phyloP scores from a whole-genome alignment of 2,888 invertebrate species.

The Digitonthophagus gazella region DNA sequence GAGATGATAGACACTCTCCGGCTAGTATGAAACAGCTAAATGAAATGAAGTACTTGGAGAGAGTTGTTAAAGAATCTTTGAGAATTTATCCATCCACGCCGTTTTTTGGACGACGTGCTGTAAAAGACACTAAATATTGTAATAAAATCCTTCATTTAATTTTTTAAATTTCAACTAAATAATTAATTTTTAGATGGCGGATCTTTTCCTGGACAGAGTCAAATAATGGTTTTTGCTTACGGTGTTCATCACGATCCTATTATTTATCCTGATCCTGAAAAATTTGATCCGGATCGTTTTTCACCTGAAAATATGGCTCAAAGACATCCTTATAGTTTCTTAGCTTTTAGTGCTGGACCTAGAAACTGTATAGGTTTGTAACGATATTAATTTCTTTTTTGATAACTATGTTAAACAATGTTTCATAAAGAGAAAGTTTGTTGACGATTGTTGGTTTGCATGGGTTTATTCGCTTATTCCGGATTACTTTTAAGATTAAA shows the following conservation, averaged over 20 bases:
- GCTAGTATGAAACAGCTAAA: slow-evolving; percentile 2
- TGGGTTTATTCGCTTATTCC: no score
- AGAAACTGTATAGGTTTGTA: slow-evolving; percentile 15
- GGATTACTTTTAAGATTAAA: no score
- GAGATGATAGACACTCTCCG: background rate
- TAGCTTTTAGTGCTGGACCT: slow-evolving; percentile 16
- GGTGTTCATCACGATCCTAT: slow-evolving; percentile 47
- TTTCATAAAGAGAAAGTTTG: no score
- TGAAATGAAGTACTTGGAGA: slow-evolving; percentile 3
- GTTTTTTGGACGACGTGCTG: background rate
- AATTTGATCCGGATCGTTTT: slow-evolving; percentile 36
- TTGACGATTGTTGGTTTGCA: no score
- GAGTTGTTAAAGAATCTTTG: slow-evolving; percentile 7
- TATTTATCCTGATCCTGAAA: slow-evolving; percentile 43
- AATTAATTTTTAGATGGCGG: slow-evolving; percentile 17
- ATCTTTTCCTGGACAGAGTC: background rate
- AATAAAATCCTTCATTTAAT: no score
- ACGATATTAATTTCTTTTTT: background rate
- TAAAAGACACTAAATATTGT: background rate
- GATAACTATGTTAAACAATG: no score
- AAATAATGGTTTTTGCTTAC: slow-evolving; percentile 13
- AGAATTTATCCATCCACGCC: background rate
- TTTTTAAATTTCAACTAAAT: background rate
- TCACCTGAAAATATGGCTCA: slow-evolving; percentile 1
- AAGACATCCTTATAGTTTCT: slow-evolving; percentile 9